phyloP scores from a whole-genome alignment of 2,113 vertebrate genomes.

The Xenus cinereus region DNA sequence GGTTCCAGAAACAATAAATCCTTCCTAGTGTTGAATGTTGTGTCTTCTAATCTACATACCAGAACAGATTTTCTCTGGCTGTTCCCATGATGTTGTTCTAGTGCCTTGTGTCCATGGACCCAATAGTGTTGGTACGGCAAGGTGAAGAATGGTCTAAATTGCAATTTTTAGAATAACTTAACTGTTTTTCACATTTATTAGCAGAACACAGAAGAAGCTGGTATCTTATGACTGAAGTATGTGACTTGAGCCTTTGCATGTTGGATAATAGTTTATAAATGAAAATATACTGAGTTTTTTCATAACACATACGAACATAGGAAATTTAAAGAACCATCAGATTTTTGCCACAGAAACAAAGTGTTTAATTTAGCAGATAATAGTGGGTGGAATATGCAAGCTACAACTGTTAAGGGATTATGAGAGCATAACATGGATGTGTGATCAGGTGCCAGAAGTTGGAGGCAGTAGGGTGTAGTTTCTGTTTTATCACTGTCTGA shows the following conservation, averaged over 20 bases:
- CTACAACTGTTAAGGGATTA: neutral
- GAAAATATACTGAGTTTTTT: neutral
- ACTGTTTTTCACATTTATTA: neutral
- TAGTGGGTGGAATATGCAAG: neutral
- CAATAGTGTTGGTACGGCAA: neutral
- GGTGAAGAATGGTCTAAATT: neutral
- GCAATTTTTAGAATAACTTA: neutral
- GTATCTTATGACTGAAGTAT: neutral
- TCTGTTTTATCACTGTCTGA: neutral
- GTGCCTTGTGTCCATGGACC: neutral
- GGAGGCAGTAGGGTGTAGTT: neutral
- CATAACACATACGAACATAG: neutral
- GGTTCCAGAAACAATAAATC: neutral
- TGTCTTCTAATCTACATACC: neutral
- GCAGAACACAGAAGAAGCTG: neutral
- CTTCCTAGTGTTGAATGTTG: neutral
- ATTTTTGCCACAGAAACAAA: neutral
- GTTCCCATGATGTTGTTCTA: neutral
- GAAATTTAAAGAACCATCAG: neutral
- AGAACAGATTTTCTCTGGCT: neutral
- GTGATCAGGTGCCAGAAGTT: rapidly evolving
- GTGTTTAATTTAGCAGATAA: neutral
- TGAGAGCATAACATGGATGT: neutral
- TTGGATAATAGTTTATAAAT: neutral
- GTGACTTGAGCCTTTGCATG: neutral